Percentiles rank a stretch among this genome's conserved stretches.
Evolutionary conservation across 2,797 vertebrate genomes (phyloP).

Genomic region (Gymnoscopelus microlampas): DNA sequence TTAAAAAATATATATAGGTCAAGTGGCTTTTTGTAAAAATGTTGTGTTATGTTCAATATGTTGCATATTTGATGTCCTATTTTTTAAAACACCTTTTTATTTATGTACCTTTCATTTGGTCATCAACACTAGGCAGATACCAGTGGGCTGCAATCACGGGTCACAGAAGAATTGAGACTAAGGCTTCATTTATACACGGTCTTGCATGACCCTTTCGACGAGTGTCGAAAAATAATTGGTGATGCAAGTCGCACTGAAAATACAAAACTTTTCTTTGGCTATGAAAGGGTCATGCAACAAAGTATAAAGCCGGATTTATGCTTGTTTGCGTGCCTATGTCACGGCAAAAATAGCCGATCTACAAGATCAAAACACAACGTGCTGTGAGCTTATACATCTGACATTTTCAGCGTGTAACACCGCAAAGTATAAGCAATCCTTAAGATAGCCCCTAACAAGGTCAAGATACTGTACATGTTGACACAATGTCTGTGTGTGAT

Average conservation of each 20-base stretch:
- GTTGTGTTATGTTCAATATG: slow-evolving; percentile 67
- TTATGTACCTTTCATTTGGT: slow-evolving; percentile 70
- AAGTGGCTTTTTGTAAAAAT: slow-evolving; percentile 75
- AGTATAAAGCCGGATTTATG: no score
- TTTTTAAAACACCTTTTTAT: slow-evolving; percentile 60
- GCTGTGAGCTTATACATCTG: no score
- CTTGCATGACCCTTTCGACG: no score
- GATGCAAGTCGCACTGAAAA: no score
- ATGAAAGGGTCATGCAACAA: no score
- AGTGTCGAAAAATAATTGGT: no score
- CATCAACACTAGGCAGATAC: slow-evolving; percentile 69
- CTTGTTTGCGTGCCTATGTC: no score
- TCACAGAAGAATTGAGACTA: slow-evolving; percentile 64
- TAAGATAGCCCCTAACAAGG: slow-evolving; percentile 21
- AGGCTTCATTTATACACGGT: neutral
- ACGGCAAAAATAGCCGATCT: no score
- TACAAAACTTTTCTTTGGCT: no score
- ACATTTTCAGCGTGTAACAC: no score
- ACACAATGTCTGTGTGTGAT: slow-evolving; percentile 68
- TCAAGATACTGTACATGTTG: slow-evolving; percentile 46
- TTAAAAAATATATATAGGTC: slow-evolving; percentile 65
- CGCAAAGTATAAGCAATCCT: no score
- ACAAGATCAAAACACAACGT: no score
- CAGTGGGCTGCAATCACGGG: slow-evolving; percentile 72
- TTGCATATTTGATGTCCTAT: slow-evolving; percentile 57